These are phyloP conservation scores for Betta splendens DNA, from an alignment of 2,797 vertebrate genomes.

Conservation along the genomic window DNA sequence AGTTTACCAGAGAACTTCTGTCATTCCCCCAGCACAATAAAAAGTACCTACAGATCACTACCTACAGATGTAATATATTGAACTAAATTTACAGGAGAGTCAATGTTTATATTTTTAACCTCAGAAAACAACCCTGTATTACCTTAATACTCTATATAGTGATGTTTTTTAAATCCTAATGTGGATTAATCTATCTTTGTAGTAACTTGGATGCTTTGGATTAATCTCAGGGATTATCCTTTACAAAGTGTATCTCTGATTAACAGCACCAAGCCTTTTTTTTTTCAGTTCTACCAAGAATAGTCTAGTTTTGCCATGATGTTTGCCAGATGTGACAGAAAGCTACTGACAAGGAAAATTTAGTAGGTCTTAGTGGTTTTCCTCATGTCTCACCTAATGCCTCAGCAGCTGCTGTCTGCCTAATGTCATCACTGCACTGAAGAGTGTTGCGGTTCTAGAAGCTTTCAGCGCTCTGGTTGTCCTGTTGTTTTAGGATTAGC, in stretches of 20 bases:
- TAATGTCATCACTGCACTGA: conserved; percentile 7
- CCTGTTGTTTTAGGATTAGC: conserved; percentile 1
- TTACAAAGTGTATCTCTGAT: conserved; percentile 58
- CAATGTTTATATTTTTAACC: conserved; percentile 43
- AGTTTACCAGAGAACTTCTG: no score
- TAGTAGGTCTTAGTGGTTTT: conserved; percentile 22
- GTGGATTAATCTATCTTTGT: conserved; percentile 68
- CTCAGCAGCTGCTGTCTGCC: conserved; percentile 34
- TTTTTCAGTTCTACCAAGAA: conserved; percentile 53
- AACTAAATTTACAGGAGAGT: conserved; percentile 40
- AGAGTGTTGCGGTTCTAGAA: background rate
- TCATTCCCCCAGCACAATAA: no score
- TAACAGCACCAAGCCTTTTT: conserved; percentile 49
- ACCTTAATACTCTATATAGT: conserved; percentile 15
- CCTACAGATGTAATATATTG: conserved; percentile 3
- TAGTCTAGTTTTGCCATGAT: conserved; percentile 45
- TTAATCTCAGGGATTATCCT: conserved; percentile 77
- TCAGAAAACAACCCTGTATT: conserved; percentile 9
- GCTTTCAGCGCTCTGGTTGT: conserved; percentile 15
- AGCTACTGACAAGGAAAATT: conserved; percentile 1
- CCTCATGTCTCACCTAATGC: conserved; percentile 18
- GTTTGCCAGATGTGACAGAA: conserved; percentile 38
- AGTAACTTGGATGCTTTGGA: conserved; percentile 56
- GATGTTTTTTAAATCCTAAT: conserved; percentile 43
- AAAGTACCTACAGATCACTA: no score